Base-by-base conservation (phyloP, 2,797 vertebrate species). In the Alectoris magna region DNA sequence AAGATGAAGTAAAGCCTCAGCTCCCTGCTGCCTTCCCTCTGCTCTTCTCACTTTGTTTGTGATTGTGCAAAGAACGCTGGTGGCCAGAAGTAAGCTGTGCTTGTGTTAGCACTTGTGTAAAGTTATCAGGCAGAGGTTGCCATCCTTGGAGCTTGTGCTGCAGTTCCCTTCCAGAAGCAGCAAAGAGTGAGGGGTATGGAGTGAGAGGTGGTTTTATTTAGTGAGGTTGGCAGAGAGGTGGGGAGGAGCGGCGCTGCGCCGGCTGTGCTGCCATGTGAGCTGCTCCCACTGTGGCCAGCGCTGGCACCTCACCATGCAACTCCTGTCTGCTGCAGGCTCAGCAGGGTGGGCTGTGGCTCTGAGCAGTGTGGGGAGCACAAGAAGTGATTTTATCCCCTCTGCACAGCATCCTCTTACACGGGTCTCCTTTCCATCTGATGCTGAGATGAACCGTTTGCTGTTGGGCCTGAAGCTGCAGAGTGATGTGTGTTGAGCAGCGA, bases 131-230 rank as follows among this genome's bases (percentile, higher is more conserved):
- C 63, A 66, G 31, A 67, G 60, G 68, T 60, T 91, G 43, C 56
- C 48, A 34, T 90, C 78, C 81, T 73, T 48, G 38, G 71, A 88
- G 94, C 64, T 82, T 18, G 0, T 60, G 6, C 49, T 87, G 55
- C 49, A 66, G 44, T 53, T 93, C 58, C 8, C 64, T 93, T 58
- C 41, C 74, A 82, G 70, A 81, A 76, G 80, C 75, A 76, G 82
- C 63, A 83, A 34, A 72, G 84, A 84, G 48, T 36, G 0, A 3
- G 63, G 71, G 13, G 8, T 31, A 75, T 13, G 24, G 49, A 51
- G 14, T 26, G 14, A 51, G 49, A 27, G 27, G 49, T 51, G 49
- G 26, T 16, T 15, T 27, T 27, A 15, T 51, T 51, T 27, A 41
- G 39, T 53, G 49, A 51, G 22, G 7, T 68, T 93, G 71, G 68